phyloP scores from a whole-genome alignment of 2,888 invertebrate genomes.

The Cenopis cana region DNA sequence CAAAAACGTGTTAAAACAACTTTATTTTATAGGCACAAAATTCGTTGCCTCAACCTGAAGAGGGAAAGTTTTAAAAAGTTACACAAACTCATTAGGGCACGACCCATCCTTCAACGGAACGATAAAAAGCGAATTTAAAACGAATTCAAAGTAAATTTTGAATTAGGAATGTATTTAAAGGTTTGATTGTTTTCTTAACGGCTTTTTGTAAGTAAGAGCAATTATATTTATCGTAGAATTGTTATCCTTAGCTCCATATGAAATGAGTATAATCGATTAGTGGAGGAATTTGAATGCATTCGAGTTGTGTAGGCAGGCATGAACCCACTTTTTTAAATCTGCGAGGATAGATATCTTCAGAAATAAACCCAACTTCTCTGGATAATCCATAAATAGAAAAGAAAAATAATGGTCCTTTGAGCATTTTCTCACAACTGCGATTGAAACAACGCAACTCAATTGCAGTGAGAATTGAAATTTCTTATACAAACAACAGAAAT shows the following conservation, averaged over 20 bases:
- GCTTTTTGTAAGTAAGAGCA: not conserved
- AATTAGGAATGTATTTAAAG: constrained; percentile 24
- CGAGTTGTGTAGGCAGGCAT: too few relatives aligned
- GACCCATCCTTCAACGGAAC: constrained; percentile 36
- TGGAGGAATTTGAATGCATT: too few relatives aligned
- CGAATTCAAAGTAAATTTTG: constrained; percentile 27
- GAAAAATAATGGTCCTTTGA: not conserved
- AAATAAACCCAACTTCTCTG: not conserved
- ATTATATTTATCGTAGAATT: not conserved
- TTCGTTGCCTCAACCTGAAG: constrained; percentile 28
- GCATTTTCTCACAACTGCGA: not conserved
- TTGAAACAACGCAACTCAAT: not conserved
- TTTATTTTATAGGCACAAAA: constrained; percentile 43
- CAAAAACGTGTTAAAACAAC: constrained; percentile 43
- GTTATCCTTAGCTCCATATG: not conserved
- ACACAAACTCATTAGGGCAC: constrained; percentile 40
- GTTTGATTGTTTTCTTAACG: constrained; percentile 1
- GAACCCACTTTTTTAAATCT: too few relatives aligned
- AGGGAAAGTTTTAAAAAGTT: constrained; percentile 42
- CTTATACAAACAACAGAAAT: constrained; percentile 15
- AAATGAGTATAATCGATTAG: too few relatives aligned
- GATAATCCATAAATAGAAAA: not conserved
- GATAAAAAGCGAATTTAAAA: constrained; percentile 28
- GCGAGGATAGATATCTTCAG: too few relatives aligned
- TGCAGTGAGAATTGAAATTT: constrained; percentile 8